Percentiles rank a stretch among this genome's conserved stretches.
phyloP scores from a whole-genome alignment of 23 tunicate species.

The Ciona savignyi region DNA sequence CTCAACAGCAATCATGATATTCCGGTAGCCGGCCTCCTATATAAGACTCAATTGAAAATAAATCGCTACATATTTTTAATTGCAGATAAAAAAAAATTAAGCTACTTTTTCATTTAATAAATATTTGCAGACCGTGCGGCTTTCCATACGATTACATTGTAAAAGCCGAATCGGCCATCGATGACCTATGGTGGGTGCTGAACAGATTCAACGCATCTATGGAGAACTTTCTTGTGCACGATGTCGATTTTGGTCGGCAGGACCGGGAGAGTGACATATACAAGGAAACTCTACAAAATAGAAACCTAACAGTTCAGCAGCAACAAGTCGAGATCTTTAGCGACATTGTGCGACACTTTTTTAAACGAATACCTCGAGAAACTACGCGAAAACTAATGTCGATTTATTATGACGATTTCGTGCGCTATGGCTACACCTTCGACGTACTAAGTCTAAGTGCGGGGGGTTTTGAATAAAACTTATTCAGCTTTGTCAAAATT shows the following conservation, averaged over 20 bases:
- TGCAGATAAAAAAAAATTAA: no score
- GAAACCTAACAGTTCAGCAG: background rate
- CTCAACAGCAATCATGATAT: no score
- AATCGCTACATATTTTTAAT: no score
- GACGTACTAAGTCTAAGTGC: slow-evolving; percentile 4
- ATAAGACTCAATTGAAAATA: no score
- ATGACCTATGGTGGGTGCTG: slow-evolving; percentile 57
- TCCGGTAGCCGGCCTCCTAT: no score
- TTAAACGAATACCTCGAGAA: slow-evolving; percentile 19
- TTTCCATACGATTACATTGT: slow-evolving; percentile 46
- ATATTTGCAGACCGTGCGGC: slow-evolving; percentile 19
- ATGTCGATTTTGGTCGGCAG: background rate
- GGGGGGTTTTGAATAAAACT: slow-evolving; percentile 17
- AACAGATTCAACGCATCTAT: slow-evolving; percentile 40
- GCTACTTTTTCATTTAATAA: background rate
- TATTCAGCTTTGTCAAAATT: background rate
- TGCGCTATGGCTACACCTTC: slow-evolving; percentile 42
- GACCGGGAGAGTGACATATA: background rate
- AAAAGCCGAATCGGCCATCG: slow-evolving; percentile 37
- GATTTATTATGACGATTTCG: slow-evolving; percentile 31
- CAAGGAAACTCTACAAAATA: background rate
- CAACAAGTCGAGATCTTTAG: slow-evolving; percentile 8
- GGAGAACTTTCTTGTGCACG: slow-evolving; percentile 30
- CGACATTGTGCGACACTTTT: slow-evolving; percentile 27
- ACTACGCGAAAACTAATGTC: slow-evolving; percentile 15